Base-by-base conservation (phyloP, 2,797 vertebrate genomes). In the Tapera naevia region DNA sequence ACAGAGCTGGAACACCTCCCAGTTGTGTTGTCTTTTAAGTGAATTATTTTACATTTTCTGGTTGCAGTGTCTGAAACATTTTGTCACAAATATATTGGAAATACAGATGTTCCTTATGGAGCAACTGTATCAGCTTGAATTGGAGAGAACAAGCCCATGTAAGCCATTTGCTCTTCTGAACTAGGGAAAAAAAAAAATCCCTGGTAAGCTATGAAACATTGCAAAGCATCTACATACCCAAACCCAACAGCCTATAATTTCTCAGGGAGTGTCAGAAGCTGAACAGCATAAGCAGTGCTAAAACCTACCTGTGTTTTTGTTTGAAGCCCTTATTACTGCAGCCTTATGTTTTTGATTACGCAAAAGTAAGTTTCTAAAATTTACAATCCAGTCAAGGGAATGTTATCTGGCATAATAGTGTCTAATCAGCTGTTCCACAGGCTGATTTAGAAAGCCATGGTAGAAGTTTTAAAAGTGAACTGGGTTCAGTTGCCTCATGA, bases 1-100 rank as follows among this genome's bases (percentile, higher is more conserved):
- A 71, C 43, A 64, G 48, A 86, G 27, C 80, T 92, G 89, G 66
- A 94, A 89, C 39, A 80, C 54, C 37, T 86, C 83, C 60, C 60
- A 85, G 1, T 45, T 90, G 43, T 65, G 16, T 58, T 95, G 74
- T 64, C 24, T 91, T 92, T 93, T 86, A 91, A 95, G 67, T 72
- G 45, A 95, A 94, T 91, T 96, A 79, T 72, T 96, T 96, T 84
- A 87, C 24, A 35, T 93, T 94, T 95, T 91, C 66, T 93, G 70
- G 53, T 88, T 75, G 37, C 66, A 51, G 30, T 73, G 15, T 32
- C 74, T 87, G 45, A 95, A 95, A 66, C 41, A 84, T 58, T 85
- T 80, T 12, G 27, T 78, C 84, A n/a, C 62, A 94, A 94, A 93
- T 80, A 75, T 45, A 61, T 11, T 30, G 61, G 56, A 93, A 95